Base-by-base conservation (phyloP, 37 sponge, comb jelly and placozoan genomes). In the Aplysina aerophoba region DNA sequence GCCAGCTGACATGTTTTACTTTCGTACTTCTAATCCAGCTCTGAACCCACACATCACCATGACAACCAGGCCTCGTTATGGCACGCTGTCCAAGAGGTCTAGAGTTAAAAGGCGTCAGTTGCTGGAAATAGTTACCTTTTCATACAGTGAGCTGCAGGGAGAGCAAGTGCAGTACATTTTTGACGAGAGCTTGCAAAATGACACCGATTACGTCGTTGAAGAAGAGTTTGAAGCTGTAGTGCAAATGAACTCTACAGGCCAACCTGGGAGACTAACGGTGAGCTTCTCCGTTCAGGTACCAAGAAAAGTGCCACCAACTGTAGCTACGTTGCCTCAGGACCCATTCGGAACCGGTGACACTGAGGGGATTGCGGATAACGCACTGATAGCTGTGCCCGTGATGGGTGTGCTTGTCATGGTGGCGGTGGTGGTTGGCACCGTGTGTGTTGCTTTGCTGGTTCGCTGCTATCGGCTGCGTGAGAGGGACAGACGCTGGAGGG, bases 401-500 rank as follows among this genome's bases (percentile, higher is more conserved):
- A 21, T 75, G 24, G 78, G 78, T 17, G 37, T 24, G 3, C 54
- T 54, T 21, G 22, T 75, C 41, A 25, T 75, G 54, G 1, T 75
- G 54, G n/a, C 41, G 20, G 37, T 40, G 6, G 78, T 75, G 21
- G 22, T 75, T 36, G 38, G 78, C 13, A 75, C 41, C 20, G 37
- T 75, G 16, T 37, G 6, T 11, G 78, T 24, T 14, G 37, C 78
- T 50, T 24, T 75, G n/a, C 25, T 75, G 6, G 78, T 75, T 5
- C 44, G 78, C 14, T 75, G 38, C 78, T 40, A 75, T 16, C 44
- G 78, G 11, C 78, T 75, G 16, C 39, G 24, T 1, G 17, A 75
- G 38, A 40, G 53, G 24, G 78, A 75, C 4, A 40, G 24, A 16
- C 37, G 54, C 14, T 13, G 78, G 37, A 36, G 22, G 24, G n/a